Evolutionary conservation across 1,140 invertebrate genomes (phyloP), one percentile per base, ranked within the genome.

Genomic region (Bombyx mandarina): DNA sequence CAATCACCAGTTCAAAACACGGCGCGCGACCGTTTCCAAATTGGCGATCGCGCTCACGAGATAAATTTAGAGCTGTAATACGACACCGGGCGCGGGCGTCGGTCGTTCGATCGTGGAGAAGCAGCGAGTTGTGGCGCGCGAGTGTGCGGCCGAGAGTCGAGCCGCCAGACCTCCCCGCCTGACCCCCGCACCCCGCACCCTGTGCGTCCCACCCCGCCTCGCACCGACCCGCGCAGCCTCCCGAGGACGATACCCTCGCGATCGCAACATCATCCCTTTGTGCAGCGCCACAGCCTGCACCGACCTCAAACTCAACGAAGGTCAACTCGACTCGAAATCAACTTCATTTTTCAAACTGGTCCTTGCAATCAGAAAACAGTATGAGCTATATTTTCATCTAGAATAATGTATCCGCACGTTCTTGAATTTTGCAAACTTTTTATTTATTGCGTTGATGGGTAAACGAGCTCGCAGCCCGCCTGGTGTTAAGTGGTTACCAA

Each of bases 31-130:
- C 69, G 77, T 86, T 80, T 81, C 79, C 74, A 82, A 86, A 86
- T 85, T 82, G 82, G 82, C 80, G 82, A 78, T 78, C 78, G 79
- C 75, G 80, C 76, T 82, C 78, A 77, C 79, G 75, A 68, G 73
- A 68, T 86, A 88, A 86, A 79, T 88, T 80, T 88, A 85, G 85
- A 83, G 76, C 75, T 75, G 85, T 88, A 88, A 88, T 83, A 81
- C 84, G 82, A 86, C 80, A 83, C 82, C 80, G 74, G 75, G 70
- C 73, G 71, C 76, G 71, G 72, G 74, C 72, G 79, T 69, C 69
- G 73, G 68, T 74, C 79, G 78, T 72, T 76, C 75, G 79, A 56
- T 71, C 80, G 81, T 83, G 75, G 55, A 56, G 54, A 58, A 73
- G 63, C 46, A 56, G 72, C 72, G 77, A 72, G 71, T 61, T 54